phyloP scores from a whole-genome alignment of 2,113 vertebrate genomes.

The Sitta europaea region DNA sequence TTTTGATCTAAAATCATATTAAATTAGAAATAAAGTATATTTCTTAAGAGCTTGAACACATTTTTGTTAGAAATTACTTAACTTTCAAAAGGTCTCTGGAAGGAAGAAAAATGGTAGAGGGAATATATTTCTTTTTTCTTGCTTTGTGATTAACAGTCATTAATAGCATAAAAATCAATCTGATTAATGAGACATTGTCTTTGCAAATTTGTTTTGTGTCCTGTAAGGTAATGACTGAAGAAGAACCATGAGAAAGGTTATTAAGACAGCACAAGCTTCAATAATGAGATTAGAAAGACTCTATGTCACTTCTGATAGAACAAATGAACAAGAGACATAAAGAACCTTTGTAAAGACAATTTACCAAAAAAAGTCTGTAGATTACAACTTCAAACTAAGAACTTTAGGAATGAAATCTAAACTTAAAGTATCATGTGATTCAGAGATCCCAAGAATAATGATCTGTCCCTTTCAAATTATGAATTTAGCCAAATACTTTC shows the following conservation, averaged over 20 bases:
- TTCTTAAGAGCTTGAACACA: background rate
- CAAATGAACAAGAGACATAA: background rate
- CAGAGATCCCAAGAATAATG: background rate
- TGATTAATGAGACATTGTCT: slow-evolving; percentile 54
- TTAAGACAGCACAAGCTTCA: background rate
- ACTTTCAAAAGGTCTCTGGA: background rate
- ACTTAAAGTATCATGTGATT: background rate
- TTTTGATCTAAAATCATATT: background rate
- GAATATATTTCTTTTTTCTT: background rate
- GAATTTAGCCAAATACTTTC: background rate
- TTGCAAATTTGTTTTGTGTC: slow-evolving; percentile 46
- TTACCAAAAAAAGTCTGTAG: background rate
- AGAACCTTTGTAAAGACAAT: background rate
- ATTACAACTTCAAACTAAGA: background rate
- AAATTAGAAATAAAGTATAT: slow-evolving; percentile 7
- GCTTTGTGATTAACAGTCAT: slow-evolving; percentile 52
- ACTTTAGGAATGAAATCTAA: background rate
- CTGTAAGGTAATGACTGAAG: background rate
- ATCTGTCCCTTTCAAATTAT: background rate
- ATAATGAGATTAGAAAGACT: background rate
- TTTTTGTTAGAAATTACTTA: background rate
- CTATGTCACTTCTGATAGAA: background rate
- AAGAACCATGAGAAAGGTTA: background rate
- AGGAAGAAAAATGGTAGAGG: background rate
- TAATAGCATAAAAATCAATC: slow-evolving; percentile 52